Percentiles rank a stretch among this genome's conserved stretches.
phyloP scores from a whole-genome alignment of 1,140 invertebrate species.

The Nephila pilipes region DNA sequence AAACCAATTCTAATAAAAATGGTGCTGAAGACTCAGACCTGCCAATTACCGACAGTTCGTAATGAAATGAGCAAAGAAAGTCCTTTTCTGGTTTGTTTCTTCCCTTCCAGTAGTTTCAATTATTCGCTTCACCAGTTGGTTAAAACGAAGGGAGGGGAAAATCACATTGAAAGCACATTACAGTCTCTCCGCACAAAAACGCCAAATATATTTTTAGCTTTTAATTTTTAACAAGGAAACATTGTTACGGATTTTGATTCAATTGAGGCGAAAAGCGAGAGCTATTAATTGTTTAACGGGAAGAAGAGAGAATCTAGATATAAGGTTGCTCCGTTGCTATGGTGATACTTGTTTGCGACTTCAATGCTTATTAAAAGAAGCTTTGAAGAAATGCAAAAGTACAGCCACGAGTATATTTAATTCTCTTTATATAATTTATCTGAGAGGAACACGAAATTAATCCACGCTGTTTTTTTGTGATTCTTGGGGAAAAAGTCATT shows the following conservation, averaged over 20 bases:
- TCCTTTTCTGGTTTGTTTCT: neutral
- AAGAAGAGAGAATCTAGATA: neutral
- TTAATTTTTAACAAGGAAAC: conserved; percentile 31
- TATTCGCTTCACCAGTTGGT: conserved; percentile 14
- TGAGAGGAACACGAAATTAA: neutral
- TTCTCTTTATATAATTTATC: neutral
- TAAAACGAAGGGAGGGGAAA: neutral
- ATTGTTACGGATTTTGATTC: conserved; percentile 6
- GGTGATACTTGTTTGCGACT: neutral
- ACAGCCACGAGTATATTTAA: neutral
- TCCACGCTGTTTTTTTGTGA: neutral
- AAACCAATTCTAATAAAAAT: neutral
- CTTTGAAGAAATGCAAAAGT: neutral
- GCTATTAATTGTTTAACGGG: neutral
- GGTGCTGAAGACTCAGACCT: neutral
- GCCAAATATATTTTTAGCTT: neutral
- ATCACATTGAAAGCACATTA: neutral
- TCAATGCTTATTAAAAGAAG: neutral
- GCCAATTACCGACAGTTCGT: neutral
- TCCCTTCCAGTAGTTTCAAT: neutral
- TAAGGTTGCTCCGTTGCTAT: neutral
- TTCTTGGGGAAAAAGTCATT: too few relatives aligned
- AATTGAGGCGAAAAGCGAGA: neutral
- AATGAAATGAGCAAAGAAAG: neutral
- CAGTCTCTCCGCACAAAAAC: neutral